phyloP scores from a whole-genome alignment of 2,113 vertebrate species.

The Cyanistes caeruleus region DNA sequence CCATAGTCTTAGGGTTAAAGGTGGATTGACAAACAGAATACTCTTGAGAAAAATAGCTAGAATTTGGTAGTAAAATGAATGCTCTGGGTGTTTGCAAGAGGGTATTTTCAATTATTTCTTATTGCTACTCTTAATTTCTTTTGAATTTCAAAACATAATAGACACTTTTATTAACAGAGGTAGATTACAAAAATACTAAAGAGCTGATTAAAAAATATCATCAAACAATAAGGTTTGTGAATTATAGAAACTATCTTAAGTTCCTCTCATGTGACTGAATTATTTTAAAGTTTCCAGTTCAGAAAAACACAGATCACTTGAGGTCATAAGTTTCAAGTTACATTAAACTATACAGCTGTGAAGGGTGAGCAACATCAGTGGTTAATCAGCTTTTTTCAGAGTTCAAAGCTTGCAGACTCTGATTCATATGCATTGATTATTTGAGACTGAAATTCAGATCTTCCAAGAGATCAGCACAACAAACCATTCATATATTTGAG shows the following conservation, averaged over 20 bases:
- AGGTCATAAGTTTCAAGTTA: not conserved
- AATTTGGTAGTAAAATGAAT: not conserved
- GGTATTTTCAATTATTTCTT: not conserved
- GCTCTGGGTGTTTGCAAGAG: not conserved
- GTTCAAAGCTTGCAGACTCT: not conserved
- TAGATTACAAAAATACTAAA: not conserved
- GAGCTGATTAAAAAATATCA: not conserved
- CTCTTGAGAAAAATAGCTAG: not conserved
- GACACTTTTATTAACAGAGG: not conserved
- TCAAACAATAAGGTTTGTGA: not conserved
- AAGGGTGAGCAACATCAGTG: not conserved
- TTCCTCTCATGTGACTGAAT: not conserved
- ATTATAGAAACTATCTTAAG: not conserved
- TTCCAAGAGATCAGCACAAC: not conserved
- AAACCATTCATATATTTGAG: not conserved
- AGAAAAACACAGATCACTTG: not conserved
- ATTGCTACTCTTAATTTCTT: not conserved
- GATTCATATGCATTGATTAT: not conserved
- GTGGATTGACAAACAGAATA: not conserved
- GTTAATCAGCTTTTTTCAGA: not conserved
- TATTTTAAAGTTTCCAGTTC: constrained; percentile 7
- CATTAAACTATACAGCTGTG: not conserved
- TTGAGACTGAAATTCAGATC: not conserved
- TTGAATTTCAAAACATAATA: not conserved
- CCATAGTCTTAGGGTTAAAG: not conserved